Evolutionary conservation across 1,140 invertebrate species (phyloP).

Genomic region (Tetraneura akinire): DNA sequence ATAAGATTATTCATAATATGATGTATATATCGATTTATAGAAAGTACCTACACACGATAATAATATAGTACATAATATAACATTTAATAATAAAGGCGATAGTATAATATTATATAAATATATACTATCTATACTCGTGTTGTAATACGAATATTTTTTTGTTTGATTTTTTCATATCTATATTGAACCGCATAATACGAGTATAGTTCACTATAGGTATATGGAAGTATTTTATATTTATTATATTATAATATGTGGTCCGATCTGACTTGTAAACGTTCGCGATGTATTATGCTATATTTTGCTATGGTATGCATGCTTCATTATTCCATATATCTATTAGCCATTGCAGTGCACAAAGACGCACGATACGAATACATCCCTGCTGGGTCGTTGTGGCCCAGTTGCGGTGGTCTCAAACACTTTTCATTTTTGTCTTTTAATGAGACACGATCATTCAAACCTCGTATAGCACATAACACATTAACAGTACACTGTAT

Average conservation of each 20-base stretch:
- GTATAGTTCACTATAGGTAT: neutral
- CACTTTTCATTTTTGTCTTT: slow-evolving; percentile 25
- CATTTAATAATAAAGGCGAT: too few species aligned
- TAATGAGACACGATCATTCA: slow-evolving; percentile 46
- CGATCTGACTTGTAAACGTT: neutral
- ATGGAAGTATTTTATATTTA: neutral
- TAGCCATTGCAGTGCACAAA: neutral
- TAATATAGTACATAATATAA: too few species aligned
- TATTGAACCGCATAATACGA: too few species aligned
- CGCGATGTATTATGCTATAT: slow-evolving; percentile 6
- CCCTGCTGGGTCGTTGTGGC: slow-evolving; percentile 39
- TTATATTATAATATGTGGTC: too few species aligned
- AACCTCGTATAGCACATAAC: neutral
- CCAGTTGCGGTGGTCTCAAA: slow-evolving; percentile 47
- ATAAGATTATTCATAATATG: too few species aligned
- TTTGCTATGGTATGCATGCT: slow-evolving; percentile 36
- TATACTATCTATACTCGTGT: too few species aligned
- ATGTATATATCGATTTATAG: too few species aligned
- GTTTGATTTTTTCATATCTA: too few species aligned
- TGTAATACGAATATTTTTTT: too few species aligned
- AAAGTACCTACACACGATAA: too few species aligned
- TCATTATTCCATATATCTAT: neutral
- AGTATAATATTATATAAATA: too few species aligned
- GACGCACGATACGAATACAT: slow-evolving; percentile 20
- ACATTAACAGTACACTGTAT: too few species aligned